Base-by-base conservation (phyloP, 23 tunicate genomes). In the Diplosoma virens region DNA sequence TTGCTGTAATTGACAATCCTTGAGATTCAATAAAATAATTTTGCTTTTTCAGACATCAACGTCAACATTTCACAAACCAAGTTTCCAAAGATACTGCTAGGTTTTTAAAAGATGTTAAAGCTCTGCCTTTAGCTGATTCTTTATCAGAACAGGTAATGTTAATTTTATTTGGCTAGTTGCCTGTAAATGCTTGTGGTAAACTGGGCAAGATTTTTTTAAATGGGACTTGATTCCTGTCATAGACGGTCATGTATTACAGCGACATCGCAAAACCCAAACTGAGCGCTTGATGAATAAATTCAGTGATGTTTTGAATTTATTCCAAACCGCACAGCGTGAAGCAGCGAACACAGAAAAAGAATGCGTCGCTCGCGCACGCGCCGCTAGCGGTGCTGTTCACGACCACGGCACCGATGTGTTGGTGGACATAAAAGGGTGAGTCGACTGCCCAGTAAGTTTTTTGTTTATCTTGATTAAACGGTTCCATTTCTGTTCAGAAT, bases 291-390 rank as follows among this genome's bases (percentile, higher is more conserved):
- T 82, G 84, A 75, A 80, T 14, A 81, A 80, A 48, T 95, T 89
- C 74, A 89, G 96, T 60, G 95, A 95, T 47, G 93, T 81, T 5
- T 47, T 95, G 20, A 95, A 88, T 65, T 32, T 79, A 28, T 88
- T 88, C 69, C 99, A 95, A 84, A 47, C 87, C 3, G 88, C 84
- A 0, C 98, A 88, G 53, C 92, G 99, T 7, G 99, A 95, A 25
- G 95, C 91, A n/a, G 86, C 89, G 11, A 28, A 73, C 0, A 77
- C 82, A 9, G 99, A 84, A 68, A 88, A 95, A 52, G 87, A 84
- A 75, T 66, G 75, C 21, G 75, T 90, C 16, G 90, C 90, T 11
- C 66, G 86, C 20, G 90, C 64, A 21, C 50, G 97, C 20, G 90
- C 90, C 0, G 81, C 97, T 28, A 84, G 90, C 35, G 58, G 28